Conservation (phyloP, 2,888 invertebrate genomes). For the Pocota personata region DNA sequence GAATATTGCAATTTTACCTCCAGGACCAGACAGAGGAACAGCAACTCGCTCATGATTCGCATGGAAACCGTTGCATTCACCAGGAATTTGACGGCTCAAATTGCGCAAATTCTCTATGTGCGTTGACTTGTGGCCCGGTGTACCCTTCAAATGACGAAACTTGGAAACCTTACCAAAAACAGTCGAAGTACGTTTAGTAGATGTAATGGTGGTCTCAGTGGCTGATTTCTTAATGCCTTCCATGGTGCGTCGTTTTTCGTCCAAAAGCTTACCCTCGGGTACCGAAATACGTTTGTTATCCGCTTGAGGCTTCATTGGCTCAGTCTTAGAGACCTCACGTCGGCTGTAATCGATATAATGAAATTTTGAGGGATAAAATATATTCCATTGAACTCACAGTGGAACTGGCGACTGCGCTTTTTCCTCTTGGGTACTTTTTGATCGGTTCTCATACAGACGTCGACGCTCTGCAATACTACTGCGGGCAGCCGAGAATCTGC, state of each 20-base stretch:
- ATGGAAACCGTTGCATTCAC: conserved; percentile 97
- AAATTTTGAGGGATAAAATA: neutral
- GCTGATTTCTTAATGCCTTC: conserved; percentile 82
- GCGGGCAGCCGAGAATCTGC: conserved; percentile 86
- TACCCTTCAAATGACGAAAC: conserved; percentile 96
- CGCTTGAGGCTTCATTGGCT: conserved; percentile 76
- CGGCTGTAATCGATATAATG: conserved; percentile 82
- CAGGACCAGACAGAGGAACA: conserved; percentile 94
- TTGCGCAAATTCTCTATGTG: conserved; percentile 96
- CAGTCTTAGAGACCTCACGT: conserved; percentile 85
- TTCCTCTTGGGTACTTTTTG: conserved; percentile 87
- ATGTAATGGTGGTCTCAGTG: conserved; percentile 83
- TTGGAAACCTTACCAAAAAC: conserved; percentile 95
- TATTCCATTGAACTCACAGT: conserved; percentile 83
- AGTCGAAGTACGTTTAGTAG: conserved; percentile 92
- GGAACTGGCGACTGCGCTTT: conserved; percentile 90
- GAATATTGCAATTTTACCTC: conserved; percentile 94
- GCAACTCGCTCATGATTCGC: conserved; percentile 94
- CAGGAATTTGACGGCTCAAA: conserved; percentile 94
- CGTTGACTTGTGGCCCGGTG: conserved; percentile 93
- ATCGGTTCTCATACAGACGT: conserved; percentile 90
- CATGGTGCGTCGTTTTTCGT: conserved; percentile 79
- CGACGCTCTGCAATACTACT: conserved; percentile 91
- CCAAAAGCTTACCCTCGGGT: conserved; percentile 80
- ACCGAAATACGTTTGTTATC: conserved; percentile 81